A percentile compares a stretch with the other conserved stretches of the same genome.
phyloP scores from a whole-genome alignment of 2,797 vertebrate species.

The Enteromius argenteus region DNA sequence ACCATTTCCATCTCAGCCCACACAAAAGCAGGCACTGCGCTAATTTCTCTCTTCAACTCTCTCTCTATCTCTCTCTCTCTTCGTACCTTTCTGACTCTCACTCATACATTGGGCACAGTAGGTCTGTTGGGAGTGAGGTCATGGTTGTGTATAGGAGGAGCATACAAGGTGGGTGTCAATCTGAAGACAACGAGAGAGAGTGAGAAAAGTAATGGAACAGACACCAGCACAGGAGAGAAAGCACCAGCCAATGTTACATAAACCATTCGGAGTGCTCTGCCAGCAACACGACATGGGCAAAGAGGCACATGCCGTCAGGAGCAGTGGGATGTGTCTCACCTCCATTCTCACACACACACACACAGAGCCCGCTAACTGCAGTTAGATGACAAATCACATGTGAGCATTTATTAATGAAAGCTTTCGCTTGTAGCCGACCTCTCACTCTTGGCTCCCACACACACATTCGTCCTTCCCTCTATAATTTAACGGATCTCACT shows the following conservation, averaged over 20 bases:
- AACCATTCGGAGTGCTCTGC: conserved; percentile 24
- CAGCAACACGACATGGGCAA: conserved; percentile 43
- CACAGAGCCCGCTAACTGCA: background rate
- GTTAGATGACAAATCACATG: conserved; percentile 31
- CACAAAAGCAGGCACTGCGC: conserved; percentile 72
- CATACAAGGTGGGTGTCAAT: conserved; percentile 41
- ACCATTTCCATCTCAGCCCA: conserved; percentile 48
- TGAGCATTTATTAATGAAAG: conserved; percentile 42
- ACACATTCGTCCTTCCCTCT: conserved; percentile 13
- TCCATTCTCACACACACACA: conserved; percentile 14
- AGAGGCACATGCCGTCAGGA: conserved; percentile 31
- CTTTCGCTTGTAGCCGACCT: conserved; percentile 18
- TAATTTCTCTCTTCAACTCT: conserved; percentile 46
- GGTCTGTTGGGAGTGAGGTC: conserved; percentile 66
- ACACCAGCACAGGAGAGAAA: conserved; percentile 23
- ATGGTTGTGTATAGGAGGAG: conserved; percentile 25
- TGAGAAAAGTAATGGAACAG: conserved; percentile 62
- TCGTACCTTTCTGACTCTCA: conserved; percentile 23
- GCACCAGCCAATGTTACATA: conserved; percentile 40
- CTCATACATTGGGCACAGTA: conserved; percentile 10
- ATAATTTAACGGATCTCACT: conserved; percentile 9
- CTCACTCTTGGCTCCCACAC: conserved; percentile 28
- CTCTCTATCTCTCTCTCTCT: conserved; percentile 38
- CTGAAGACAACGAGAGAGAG: conserved; percentile 61
- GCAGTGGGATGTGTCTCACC: conserved; percentile 30